Evolutionary conservation across 2,888 invertebrate species (phyloP).

Genomic region (Anticlea derivata): DNA sequence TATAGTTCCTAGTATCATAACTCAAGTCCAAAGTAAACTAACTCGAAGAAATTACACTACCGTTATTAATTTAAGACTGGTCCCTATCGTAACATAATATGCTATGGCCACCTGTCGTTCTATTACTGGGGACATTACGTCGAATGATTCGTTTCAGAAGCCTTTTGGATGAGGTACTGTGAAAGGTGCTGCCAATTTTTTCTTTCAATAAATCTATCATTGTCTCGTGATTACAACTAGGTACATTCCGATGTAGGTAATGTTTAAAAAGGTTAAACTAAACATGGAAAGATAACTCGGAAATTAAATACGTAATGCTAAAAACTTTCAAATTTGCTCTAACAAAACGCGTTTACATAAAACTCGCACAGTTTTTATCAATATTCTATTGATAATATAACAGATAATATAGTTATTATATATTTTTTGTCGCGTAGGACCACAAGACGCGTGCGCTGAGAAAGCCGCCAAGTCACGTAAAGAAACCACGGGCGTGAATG

Average conservation of each 20-base stretch:
- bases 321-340: too few species aligned
- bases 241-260: too few species aligned
- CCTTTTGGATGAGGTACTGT: not conserved
- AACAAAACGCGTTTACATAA: too few species aligned
- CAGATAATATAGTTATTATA: not conserved
- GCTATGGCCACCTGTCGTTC: slow-evolving; percentile 14
- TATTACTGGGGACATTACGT: slow-evolving; percentile 9
- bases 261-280: too few species aligned
- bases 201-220: not conserved
- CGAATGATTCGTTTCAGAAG: not conserved
- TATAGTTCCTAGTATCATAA: not conserved
- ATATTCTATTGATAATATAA: too few species aligned
- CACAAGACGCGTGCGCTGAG: slow-evolving; percentile 37
- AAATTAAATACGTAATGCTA: too few species aligned
- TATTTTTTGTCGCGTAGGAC: slow-evolving; percentile 3
- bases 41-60: slow-evolving; percentile 4
- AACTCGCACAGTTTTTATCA: too few species aligned
- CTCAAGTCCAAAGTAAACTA: not conserved
- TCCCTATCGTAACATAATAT: slow-evolving; percentile 7
- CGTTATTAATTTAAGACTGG: slow-evolving; percentile 1
- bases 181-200: not conserved
- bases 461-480: slow-evolving; percentile 57
- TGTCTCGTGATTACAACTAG: too few species aligned
- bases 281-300: too few species aligned
- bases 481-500: slow-evolving; percentile 47